phyloP scores from a whole-genome alignment of 2,113 vertebrate species.

The Hyla sarda region DNA sequence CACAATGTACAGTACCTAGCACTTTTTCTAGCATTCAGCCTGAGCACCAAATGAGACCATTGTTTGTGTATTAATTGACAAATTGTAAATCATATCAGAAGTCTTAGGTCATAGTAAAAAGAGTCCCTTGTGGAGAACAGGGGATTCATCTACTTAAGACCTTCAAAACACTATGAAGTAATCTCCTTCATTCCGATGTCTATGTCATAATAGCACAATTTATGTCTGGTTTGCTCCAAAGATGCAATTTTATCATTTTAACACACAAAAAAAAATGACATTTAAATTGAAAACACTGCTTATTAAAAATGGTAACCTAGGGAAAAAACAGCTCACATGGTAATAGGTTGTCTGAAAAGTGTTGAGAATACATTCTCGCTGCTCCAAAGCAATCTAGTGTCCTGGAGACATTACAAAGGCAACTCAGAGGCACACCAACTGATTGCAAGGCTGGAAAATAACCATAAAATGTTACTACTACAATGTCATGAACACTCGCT shows the following conservation, averaged over 20 bases:
- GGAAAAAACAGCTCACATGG: constrained; percentile 23
- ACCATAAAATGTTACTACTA: constrained; percentile 20
- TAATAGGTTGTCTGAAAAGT: constrained; percentile 16
- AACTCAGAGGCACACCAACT: neutral
- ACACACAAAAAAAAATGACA: neutral
- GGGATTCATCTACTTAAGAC: constrained; percentile 3
- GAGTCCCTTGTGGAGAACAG: neutral
- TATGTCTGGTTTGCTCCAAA: constrained; percentile 40
- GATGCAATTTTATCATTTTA: constrained; percentile 27
- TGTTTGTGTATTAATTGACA: neutral
- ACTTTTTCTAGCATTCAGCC: neutral
- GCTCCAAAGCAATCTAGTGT: neutral
- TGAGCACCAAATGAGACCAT: neutral
- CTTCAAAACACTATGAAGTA: constrained; percentile 5
- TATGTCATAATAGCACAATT: constrained; percentile 27
- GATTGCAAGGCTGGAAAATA: constrained; percentile 33
- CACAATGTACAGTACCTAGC: neutral
- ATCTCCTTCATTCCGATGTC: neutral
- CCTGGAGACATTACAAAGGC: constrained; percentile 11
- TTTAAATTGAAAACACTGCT: constrained; percentile 42
- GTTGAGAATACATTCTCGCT: constrained; percentile 7
- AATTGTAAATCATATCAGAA: neutral
- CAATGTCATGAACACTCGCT: neutral
- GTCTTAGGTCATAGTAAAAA: constrained; percentile 13
- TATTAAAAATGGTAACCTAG: constrained; percentile 17